A percentile compares a stretch with the other conserved stretches of the same genome.
phyloP scores from a whole-genome alignment of 2,113 vertebrate species.

The Pachypanchax playfairii region DNA sequence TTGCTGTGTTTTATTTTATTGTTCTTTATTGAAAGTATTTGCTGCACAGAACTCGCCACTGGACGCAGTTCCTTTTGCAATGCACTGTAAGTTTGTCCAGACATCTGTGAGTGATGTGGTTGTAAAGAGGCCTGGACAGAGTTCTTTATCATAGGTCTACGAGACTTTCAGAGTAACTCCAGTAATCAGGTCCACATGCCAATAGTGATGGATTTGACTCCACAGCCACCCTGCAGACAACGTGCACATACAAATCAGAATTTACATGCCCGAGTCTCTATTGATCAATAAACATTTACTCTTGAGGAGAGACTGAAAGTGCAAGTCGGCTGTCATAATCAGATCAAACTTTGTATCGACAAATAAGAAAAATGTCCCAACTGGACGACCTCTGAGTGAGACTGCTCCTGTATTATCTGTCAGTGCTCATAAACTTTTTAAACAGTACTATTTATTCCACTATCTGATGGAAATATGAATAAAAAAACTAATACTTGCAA shows the following conservation, averaged over 20 bases:
- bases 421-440: slow-evolving; percentile 8
- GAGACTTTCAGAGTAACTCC: slow-evolving; percentile 73
- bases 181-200: slow-evolving; percentile 80
- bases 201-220: slow-evolving; percentile 81
- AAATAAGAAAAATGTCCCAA: slow-evolving; percentile 48
- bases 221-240: slow-evolving; percentile 48
- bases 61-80: slow-evolving; percentile 11
- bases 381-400: slow-evolving; percentile 13
- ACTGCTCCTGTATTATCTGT: slow-evolving; percentile 29
- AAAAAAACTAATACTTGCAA: too few species aligned
- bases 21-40: slow-evolving; percentile 15
- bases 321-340: slow-evolving; percentile 51
- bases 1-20: slow-evolving; percentile 11
- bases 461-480: neutral
- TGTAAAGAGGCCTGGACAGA: slow-evolving; percentile 75
- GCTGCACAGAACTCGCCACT: slow-evolving; percentile 5
- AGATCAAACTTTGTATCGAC: slow-evolving; percentile 55
- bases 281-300: slow-evolving; percentile 80
- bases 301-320: slow-evolving; percentile 58
- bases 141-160: slow-evolving; percentile 78
- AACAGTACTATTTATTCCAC: too few species aligned
- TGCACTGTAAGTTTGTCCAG: slow-evolving; percentile 53
- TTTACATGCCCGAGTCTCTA: slow-evolving; percentile 71
- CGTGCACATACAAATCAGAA: slow-evolving; percentile 72
- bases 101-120: slow-evolving; percentile 76